phyloP scores from a whole-genome alignment of 2,113 vertebrate genomes.

The Merops nubicus region DNA sequence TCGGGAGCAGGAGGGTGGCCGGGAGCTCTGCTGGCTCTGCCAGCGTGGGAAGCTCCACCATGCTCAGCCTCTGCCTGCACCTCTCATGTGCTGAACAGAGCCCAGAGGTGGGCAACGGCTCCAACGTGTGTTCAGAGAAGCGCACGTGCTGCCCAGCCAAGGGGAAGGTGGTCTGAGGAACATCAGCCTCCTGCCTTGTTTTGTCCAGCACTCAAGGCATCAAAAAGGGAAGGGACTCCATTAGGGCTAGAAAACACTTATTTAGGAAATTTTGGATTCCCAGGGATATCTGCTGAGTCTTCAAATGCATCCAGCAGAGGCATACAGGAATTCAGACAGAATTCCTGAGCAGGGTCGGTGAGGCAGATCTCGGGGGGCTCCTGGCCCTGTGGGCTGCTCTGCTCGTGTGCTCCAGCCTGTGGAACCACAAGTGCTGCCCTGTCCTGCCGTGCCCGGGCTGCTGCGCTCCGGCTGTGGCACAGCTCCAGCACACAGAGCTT shows the following conservation, averaged over 20 bases:
- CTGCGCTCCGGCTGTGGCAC: not conserved
- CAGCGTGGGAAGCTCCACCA: not conserved
- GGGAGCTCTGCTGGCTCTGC: not conserved
- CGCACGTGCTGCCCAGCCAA: fast-evolving
- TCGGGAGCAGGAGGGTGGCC: not conserved
- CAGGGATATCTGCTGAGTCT: not conserved
- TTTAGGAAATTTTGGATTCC: not conserved
- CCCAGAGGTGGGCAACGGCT: not conserved
- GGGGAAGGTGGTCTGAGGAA: not conserved
- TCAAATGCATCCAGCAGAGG: not conserved
- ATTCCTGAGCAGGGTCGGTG: not conserved
- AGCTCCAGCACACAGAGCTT: not conserved
- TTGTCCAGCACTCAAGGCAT: not conserved
- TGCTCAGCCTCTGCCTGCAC: not conserved
- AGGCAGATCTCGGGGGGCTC: not conserved
- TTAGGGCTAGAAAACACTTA: not conserved
- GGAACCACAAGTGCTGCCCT: not conserved
- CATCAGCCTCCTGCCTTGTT: not conserved
- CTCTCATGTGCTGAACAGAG: not conserved
- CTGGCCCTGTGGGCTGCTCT: not conserved
- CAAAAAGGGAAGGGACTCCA: not conserved
- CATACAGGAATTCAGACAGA: not conserved
- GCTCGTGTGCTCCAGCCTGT: fast-evolving
- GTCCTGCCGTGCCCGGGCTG: not conserved
- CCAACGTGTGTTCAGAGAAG: not conserved